Evolutionary conservation across 2,113 vertebrate species (phyloP).

Genomic region (Zosterops pallidus): DNA sequence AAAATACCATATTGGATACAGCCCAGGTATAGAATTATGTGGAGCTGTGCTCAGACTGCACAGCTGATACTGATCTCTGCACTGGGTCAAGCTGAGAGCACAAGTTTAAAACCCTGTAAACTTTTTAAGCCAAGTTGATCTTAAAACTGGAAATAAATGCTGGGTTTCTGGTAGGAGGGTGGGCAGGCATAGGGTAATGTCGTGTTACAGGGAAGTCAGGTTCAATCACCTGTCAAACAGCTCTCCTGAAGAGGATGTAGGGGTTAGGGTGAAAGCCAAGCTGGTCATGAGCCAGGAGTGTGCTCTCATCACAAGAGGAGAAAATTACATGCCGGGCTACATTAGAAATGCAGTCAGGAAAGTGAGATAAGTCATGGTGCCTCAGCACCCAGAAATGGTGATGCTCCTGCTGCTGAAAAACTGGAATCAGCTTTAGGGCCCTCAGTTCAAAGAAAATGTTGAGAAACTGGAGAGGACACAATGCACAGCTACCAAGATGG

Average conservation of each 20-base stretch:
- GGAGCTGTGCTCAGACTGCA: neutral
- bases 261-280: neutral
- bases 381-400: neutral
- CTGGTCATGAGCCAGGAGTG: neutral
- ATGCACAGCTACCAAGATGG: too few relatives aligned
- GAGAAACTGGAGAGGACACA: neutral
- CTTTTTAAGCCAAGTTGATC: neutral
- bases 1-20: neutral
- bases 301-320: neutral
- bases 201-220: neutral
- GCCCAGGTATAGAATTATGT: accelerated
- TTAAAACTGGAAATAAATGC: neutral
- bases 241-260: neutral
- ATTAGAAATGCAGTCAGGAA: neutral
- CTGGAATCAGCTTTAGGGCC: neutral
- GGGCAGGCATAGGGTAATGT: neutral
- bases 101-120: neutral
- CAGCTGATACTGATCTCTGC: neutral
- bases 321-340: neutral
- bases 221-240: neutral
- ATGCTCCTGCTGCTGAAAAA: neutral
- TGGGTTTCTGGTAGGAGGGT: neutral
- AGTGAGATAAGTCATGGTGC: neutral
- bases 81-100: neutral
- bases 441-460: neutral